phyloP scores from a whole-genome alignment of 1,140 invertebrate genomes.

The Apis mellifera region Amel_HAv3.1 CM009938.2:6425001-6425500 shows the following conservation, averaged over 20 bases:
- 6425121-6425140: too few relatives aligned
- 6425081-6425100: background rate
- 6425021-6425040: constrained; percentile 74
- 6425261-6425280: background rate
- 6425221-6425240: background rate
- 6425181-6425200: background rate
- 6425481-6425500: background rate
- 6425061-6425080: constrained; percentile 43
- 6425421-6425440: background rate
- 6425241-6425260: background rate
- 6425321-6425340: background rate
- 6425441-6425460: background rate
- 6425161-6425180: background rate
- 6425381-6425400: background rate
- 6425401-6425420: too few relatives aligned
- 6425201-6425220: background rate
- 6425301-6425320: background rate
- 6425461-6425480: background rate
- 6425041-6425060: constrained; percentile 69
- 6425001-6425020: constrained; percentile 44
- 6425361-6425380: background rate
- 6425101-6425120: background rate
- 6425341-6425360: background rate
- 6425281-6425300: background rate
- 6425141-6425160: background rate